Base-by-base conservation (phyloP, 2,797 vertebrate genomes). In the Hirundo rustica region DNA sequence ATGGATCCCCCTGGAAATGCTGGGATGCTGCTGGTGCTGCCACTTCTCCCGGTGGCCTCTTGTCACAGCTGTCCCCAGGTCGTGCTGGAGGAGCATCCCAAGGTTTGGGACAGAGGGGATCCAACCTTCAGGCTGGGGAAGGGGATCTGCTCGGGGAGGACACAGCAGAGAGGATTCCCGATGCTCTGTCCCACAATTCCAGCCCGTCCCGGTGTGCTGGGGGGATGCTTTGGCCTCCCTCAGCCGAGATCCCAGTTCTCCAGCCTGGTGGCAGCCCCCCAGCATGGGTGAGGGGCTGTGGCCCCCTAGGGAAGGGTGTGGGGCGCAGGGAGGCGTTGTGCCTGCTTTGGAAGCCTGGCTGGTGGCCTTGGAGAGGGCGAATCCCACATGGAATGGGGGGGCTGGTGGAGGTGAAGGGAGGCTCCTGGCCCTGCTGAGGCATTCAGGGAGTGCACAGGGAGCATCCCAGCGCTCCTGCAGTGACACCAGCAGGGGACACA, bases 331-430 rank as follows among this genome's bases (percentile, higher is more conserved):
- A 23, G 13, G 36, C 0, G 6, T 5, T 13, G 25, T 16, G 26
- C 16, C 42, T 4, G 9, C 3, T 65, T 48, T 51, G 57, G 60
- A n/a, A 53, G 13, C 60, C 2, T 4, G 26, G 4, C 55, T n/a
- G 55, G n/a, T n/a, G 48, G 9, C 57, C 23, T 25, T 5, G 58
- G 74, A 47, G 34, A 29, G 34, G 32, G n/a, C 4, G 1, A 4
- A 51, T 80, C 57, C 27, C 21, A 13, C 6, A 0, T 16, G 42
- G 88, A 19, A 3, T 1, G 17, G 26, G 61, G 1, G 1, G 4
- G 10, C 22, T 36, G 23, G 55, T 17, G 16, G 10, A 7, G 16
- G 12, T 4, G 8, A 40, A 51, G 53, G 27, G 22, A 23, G 36
- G 71, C 25, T 60, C n/a, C 40, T 32, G 10, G 17, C 7, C 60